Evolutionary conservation across 1,140 invertebrate species (phyloP).

Genomic region (Drosophila pachea): DNA sequence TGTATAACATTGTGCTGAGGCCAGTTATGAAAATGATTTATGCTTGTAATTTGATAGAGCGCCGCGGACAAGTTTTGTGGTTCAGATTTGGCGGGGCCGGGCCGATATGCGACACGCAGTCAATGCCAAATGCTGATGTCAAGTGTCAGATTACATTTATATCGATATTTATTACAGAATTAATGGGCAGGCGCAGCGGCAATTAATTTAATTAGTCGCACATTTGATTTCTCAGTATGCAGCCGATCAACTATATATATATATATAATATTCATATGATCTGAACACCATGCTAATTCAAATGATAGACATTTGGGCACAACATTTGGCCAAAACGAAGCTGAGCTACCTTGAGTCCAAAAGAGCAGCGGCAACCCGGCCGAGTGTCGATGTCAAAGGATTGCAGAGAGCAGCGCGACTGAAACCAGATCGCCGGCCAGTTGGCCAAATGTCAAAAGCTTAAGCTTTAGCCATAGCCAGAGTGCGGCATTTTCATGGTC

Average conservation of each 20-base stretch:
- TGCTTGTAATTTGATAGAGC: conserved; percentile 73
- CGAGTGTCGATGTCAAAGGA: conserved; percentile 65
- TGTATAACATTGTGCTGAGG: conserved; percentile 34
- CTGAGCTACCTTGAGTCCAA: conserved; percentile 40
- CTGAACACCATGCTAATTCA: conserved; percentile 26
- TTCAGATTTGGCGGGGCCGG: conserved; percentile 13
- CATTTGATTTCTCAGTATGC: conserved; percentile 22
- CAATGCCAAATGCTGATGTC: conserved; percentile 72
- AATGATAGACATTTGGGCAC: conserved; percentile 12
- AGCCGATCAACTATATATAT: neutral
- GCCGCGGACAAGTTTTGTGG: conserved; percentile 55
- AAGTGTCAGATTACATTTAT: conserved; percentile 76
- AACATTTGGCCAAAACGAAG: conserved; percentile 26
- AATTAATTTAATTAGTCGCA: conserved; percentile 75
- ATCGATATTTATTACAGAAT: conserved; percentile 73
- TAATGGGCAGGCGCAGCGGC: conserved; percentile 60
- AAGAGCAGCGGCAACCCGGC: conserved; percentile 12
- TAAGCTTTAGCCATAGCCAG: conserved; percentile 49
- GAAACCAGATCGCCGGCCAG: conserved; percentile 56
- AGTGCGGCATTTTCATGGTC: conserved; percentile 60
- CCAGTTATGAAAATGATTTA: conserved; percentile 73
- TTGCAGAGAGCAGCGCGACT: conserved; percentile 33
- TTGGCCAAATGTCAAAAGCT: conserved; percentile 72
- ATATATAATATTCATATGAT: no score
- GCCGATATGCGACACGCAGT: conserved; percentile 46